Evolutionary conservation across 1,140 invertebrate genomes (phyloP).

Genomic region (Drosophila arawakana): DNA sequence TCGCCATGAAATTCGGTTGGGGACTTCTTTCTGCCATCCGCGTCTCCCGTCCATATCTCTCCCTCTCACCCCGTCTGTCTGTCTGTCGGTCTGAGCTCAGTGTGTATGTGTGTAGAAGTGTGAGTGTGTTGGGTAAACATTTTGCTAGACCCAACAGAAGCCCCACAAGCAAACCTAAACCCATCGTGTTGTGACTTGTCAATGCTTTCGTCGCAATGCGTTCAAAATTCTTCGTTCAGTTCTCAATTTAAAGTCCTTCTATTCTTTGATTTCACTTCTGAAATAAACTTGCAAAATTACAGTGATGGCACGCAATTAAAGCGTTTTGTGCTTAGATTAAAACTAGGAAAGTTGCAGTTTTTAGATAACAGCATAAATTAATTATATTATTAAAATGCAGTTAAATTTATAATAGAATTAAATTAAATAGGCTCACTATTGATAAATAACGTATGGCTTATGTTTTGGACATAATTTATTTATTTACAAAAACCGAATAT

Average conservation of each 20-base stretch:
- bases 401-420: too few relatives aligned
- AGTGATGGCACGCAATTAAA: too few relatives aligned
- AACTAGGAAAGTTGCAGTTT: too few relatives aligned
- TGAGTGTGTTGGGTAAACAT: conserved; percentile 64
- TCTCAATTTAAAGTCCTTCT: conserved; percentile 22
- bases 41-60: not conserved
- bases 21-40: conserved; percentile 48
- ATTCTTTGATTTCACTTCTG: not conserved
- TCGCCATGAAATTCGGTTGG: conserved; percentile 75
- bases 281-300: too few relatives aligned
- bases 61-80: conserved; percentile 11
- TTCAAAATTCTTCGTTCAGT: conserved; percentile 44
- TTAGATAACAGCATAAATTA: too few relatives aligned
- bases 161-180: conserved; percentile 44
- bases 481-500: too few relatives aligned
- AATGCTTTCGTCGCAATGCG: conserved; percentile 67
- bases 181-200: conserved; percentile 25
- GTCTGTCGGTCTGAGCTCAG: not conserved
- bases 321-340: too few relatives aligned
- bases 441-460: too few relatives aligned
- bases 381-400: too few relatives aligned
- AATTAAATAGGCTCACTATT: too few relatives aligned
- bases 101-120: conserved; percentile 34
- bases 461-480: too few relatives aligned
- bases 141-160: conserved; percentile 61